phyloP scores from a whole-genome alignment of 2,797 vertebrate genomes.

The Orientallactaga sibirica region DNA sequence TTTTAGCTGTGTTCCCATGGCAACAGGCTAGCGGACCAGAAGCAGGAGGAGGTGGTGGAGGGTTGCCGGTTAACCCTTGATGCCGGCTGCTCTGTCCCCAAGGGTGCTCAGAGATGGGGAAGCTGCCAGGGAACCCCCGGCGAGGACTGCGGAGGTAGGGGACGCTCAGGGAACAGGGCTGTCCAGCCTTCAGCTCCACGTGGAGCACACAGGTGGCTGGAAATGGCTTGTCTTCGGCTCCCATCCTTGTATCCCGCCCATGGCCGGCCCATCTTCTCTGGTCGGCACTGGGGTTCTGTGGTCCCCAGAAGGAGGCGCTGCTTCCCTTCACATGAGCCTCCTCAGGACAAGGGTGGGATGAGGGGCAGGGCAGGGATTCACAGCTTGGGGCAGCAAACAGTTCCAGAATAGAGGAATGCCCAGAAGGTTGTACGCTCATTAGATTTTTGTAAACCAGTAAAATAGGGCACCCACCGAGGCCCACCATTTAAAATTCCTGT shows the following conservation, averaged over 20 bases:
- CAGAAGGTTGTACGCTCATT: not conserved
- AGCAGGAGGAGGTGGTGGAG: conserved; percentile 68
- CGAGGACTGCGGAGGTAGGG: not conserved
- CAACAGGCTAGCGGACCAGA: conserved; percentile 81
- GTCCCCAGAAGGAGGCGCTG: conserved; percentile 67
- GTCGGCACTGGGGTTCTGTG: not conserved
- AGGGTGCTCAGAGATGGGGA: not conserved
- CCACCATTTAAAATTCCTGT: not conserved
- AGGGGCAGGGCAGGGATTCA: not conserved
- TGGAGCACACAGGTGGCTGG: not conserved
- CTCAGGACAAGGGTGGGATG: rapidly evolving
- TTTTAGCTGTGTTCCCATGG: conserved; percentile 88
- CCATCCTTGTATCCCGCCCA: not conserved
- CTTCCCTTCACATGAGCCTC: conserved; percentile 28
- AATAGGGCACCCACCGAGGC: not conserved
- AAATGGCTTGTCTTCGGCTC: not conserved
- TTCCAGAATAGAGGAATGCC: not conserved
- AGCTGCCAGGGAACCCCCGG: not conserved
- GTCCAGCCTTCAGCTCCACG: not conserved
- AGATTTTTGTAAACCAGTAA: not conserved
- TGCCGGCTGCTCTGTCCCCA: conserved; percentile 4
- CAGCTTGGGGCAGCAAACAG: not conserved
- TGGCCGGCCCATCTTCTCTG: not conserved
- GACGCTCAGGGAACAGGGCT: not conserved
- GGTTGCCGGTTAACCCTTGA: conserved; percentile 71